Evolutionary conservation across 2,797 vertebrate genomes (phyloP), one percentile per base, ranked within the genome.

Genomic region (Vultur gryphus): DNA sequence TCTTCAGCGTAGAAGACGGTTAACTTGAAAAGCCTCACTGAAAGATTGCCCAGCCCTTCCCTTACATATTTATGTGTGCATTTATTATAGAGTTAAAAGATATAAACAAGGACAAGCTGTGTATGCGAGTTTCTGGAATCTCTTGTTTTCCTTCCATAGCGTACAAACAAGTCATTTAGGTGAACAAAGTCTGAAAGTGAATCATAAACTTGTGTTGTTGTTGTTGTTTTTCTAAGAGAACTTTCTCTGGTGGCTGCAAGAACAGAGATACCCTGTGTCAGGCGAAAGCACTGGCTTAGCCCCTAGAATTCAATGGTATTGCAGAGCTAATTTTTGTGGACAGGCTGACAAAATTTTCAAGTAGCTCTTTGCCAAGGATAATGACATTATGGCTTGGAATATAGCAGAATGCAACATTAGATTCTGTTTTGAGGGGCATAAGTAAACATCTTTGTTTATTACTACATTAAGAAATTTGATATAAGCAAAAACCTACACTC

Each of bases 181-280:
- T 7, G 97, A 95, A 97, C 97, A 98, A 98, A 98, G 97, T 98
- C 98, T 97, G 96, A 97, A 96, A 97, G 97, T 97, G 96, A 98
- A 98, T 97, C 97, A 98, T 98, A 96, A 97, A 97, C 96, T 87
- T 90, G 84, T 89, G 91, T 43, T 88, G 70, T 69, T 95, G 93
- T 69, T 90, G 71, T 95, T 97, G 92, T 95, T 96, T 97, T 94
- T 52, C 84, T 84, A 66, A 81, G 93, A 57, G 72, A 80, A 89
- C 77, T 82, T 95, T 95, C 82, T 69, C 33, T 55, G 48, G 51
- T 93, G 89, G 26, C 72, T 89, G 69, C 21, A 57, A 78, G 91
- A 96, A 91, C 81, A 93, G 79, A 91, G 79, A 77, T 79, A 65
- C 41, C 29, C 82, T 77, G 33, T 43, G 49, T 91, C 80, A 89